Evolutionary conservation across 2,888 invertebrate species (phyloP), one percentile per base, ranked within the genome.

Genomic region (Drosophila niveifrons): DNA sequence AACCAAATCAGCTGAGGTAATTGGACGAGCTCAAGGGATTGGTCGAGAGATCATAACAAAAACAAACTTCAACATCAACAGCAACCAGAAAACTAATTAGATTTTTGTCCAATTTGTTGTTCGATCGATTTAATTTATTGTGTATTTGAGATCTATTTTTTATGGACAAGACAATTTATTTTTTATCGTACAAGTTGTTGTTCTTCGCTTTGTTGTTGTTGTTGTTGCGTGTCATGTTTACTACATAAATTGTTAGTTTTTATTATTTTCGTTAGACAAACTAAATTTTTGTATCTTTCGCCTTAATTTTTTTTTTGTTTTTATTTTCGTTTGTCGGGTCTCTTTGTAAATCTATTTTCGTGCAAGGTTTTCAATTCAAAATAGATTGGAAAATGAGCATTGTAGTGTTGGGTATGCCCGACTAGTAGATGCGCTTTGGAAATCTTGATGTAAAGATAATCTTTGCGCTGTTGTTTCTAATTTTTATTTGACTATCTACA

Each of bases 281-380:
- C 44, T 28, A 17, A 52, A 68, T 43, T 34, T 53, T 15, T 31
- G 48, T 56, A 34, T 47, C 13, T 13, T 41, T 41, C 15, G 39
- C 9, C 44, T 44, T n/a, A 23, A 23, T 23, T 23, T 23, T 4
- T 23, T 23, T 23, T 4, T 23, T 23, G 23, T n/a, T 58, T 44
- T 53, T 52, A 59, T 73, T 57, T 57, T 65, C 15, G 48, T 50
- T 62, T 72, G 67, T 72, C 64, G 61, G 65, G 18, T 44, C 63
- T 59, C 68, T 68, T 72, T 79, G 63, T 73, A 56, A 18, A 56
- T 78, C 63, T 78, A 72, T 72, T 78, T 78, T 62, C 6, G 68
- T 64, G 63, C 76, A 66, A 80, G 72, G 72, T 79, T 73, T 71
- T 43, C 15, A 63, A 64, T 55, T 74, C 48, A 51, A 75, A 72